Conservation (phyloP, 2,113 vertebrate genomes). For the Protomyctophum bolini region DNA sequence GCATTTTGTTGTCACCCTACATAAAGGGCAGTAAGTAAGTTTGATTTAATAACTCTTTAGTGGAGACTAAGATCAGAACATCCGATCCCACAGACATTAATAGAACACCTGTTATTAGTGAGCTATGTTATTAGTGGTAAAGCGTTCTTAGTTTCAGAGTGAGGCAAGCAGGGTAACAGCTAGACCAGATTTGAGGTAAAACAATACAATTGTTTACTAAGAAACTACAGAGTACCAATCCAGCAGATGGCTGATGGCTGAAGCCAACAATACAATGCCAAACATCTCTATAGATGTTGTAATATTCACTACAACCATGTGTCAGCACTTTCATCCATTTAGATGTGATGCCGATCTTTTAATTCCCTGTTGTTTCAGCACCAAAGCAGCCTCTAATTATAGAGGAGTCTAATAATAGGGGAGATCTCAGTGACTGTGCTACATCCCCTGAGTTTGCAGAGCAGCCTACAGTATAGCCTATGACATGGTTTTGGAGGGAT, state of each 20-base stretch:
- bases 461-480: too few species aligned
- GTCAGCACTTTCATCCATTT: conserved; percentile 24
- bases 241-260: not conserved
- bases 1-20: too few species aligned
- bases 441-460: conserved; percentile 30
- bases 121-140: not conserved
- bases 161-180: not conserved
- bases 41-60: too few species aligned
- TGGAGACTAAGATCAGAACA: not conserved
- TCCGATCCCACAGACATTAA: not conserved
- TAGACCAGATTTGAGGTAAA: not conserved
- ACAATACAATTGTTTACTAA: too few species aligned
- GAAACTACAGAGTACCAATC: not conserved
- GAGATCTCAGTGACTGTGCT: conserved; percentile 28
- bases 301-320: conserved; percentile 8
- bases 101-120: not conserved
- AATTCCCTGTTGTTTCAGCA: conserved; percentile 52
- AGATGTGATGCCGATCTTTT: conserved; percentile 38
- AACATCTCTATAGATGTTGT: conserved; percentile 2
- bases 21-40: too few species aligned
- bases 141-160: not conserved
- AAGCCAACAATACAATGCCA: not conserved
- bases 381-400: conserved; percentile 50
- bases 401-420: conserved; percentile 47
- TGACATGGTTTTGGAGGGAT: conserved; percentile 11